These are phyloP conservation scores for Aleiodes alternator DNA, from an alignment of 2,888 invertebrate species.

Conservation along the genomic window DNA sequence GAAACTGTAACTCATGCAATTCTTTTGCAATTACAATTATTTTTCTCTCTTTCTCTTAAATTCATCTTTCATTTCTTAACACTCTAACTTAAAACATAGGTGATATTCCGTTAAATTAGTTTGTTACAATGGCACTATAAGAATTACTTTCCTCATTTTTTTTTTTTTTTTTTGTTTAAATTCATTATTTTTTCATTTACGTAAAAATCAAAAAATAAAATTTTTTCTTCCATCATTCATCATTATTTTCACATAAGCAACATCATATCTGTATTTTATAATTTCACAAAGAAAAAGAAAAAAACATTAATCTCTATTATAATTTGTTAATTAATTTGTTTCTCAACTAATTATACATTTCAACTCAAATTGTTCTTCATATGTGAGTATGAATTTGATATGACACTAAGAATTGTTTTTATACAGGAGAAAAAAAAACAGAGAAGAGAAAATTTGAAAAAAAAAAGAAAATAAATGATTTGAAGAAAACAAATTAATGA, in stretches of 20 bases:
- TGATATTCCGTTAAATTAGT: slow-evolving; percentile 66
- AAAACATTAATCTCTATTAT: no score
- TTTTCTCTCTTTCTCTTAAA: slow-evolving; percentile 42
- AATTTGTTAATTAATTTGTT: slow-evolving; percentile 45
- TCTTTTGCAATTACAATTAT: slow-evolving; percentile 54
- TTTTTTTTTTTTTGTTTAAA: slow-evolving; percentile 42
- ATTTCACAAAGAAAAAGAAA: slow-evolving; percentile 23
- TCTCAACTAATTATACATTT: not conserved
- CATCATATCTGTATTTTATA: slow-evolving; percentile 48
- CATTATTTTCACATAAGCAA: slow-evolving; percentile 46
- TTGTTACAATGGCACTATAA: slow-evolving; percentile 73
- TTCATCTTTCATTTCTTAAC: slow-evolving; percentile 45
- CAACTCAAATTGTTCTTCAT: slow-evolving; percentile 14
- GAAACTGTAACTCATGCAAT: slow-evolving; percentile 58
- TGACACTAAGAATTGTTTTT: slow-evolving; percentile 26
- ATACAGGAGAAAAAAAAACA: slow-evolving; percentile 10
- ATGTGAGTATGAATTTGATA: slow-evolving; percentile 12
- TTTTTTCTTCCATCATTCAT: slow-evolving; percentile 29
- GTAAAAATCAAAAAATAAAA: slow-evolving; percentile 49
- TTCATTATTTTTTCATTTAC: slow-evolving; percentile 51
- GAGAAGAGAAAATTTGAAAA: not conserved
- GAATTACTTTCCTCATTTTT: slow-evolving; percentile 65
- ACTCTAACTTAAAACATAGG: slow-evolving; percentile 57
- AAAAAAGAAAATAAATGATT: slow-evolving; percentile 22
- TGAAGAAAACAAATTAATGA: slow-evolving; percentile 36